phyloP scores from a whole-genome alignment of 2,888 invertebrate genomes.

The Troides oblongomaculatus region DNA sequence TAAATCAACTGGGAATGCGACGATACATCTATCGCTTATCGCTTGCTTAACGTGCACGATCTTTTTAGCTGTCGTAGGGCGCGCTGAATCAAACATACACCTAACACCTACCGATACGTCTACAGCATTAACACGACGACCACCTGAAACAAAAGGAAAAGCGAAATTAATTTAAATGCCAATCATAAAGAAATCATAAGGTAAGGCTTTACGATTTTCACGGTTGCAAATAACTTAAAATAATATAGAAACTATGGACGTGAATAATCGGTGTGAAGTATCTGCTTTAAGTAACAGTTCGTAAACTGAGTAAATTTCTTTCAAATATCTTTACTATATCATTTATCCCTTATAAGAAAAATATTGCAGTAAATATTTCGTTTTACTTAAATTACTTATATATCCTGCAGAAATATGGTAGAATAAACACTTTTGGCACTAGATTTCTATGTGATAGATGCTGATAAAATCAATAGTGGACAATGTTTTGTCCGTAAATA shows the following conservation, averaged over 20 bases:
- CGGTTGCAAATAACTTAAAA: constrained; percentile 13
- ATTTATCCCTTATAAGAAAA: no score
- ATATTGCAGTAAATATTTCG: not conserved
- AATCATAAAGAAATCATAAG: constrained; percentile 57
- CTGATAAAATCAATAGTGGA: not conserved
- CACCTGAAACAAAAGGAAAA: constrained; percentile 81
- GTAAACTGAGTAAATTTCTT: not conserved
- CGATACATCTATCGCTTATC: constrained; percentile 30
- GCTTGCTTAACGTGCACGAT: constrained; percentile 33
- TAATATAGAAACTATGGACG: constrained; percentile 3
- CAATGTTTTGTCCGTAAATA: no score
- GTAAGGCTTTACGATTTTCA: constrained; percentile 12
- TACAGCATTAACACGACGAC: constrained; percentile 64
- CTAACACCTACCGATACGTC: constrained; percentile 68
- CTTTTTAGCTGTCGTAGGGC: constrained; percentile 43
- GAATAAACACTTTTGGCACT: not conserved
- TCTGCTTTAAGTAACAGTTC: no score
- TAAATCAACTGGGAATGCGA: constrained; percentile 41
- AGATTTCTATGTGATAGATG: no score
- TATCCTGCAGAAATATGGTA: not conserved
- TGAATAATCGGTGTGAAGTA: not conserved
- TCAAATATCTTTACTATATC: not conserved
- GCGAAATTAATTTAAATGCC: constrained; percentile 79
- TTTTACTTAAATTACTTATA: not conserved
- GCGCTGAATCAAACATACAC: constrained; percentile 45